Evolutionary conservation across 2,888 invertebrate species (phyloP).

Genomic region (Hyles lineata): DNA sequence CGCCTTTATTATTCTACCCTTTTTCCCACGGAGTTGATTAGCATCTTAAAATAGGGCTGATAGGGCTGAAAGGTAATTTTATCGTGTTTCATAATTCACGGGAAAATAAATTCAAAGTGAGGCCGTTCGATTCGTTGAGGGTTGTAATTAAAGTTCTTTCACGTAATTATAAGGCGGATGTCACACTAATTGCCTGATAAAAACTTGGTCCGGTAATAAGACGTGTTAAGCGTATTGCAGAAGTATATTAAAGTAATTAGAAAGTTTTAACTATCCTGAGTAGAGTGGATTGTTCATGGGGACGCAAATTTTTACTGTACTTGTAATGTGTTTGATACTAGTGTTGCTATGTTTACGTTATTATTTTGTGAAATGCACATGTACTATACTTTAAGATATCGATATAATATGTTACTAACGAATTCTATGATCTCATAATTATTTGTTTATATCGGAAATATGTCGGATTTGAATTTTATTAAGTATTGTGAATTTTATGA

Average conservation of each 20-base stretch:
- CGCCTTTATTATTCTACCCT: neutral
- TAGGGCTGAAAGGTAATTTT: neutral
- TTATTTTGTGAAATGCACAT: too few species aligned
- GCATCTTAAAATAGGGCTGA: neutral
- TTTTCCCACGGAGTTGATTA: neutral
- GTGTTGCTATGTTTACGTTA: too few species aligned
- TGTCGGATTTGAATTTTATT: too few species aligned
- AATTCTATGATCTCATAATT: too few species aligned
- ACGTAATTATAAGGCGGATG: neutral
- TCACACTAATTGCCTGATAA: neutral
- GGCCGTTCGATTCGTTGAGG: neutral
- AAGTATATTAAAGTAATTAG: neutral
- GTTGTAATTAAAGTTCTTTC: conserved; percentile 4
- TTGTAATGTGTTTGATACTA: too few species aligned
- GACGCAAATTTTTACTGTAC: too few species aligned
- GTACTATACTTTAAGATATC: too few species aligned
- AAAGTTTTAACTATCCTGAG: neutral
- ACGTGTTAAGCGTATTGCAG: neutral
- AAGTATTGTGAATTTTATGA: too few species aligned
- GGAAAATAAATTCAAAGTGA: neutral
- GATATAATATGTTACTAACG: too few species aligned
- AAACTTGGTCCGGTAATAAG: neutral
- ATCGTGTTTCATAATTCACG: neutral
- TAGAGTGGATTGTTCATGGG: neutral
- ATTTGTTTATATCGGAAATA: too few species aligned